These are phyloP conservation scores for Camelus dromedarius DNA, from an alignment of 2,113 vertebrate genomes.

Conservation along the genomic window DNA sequence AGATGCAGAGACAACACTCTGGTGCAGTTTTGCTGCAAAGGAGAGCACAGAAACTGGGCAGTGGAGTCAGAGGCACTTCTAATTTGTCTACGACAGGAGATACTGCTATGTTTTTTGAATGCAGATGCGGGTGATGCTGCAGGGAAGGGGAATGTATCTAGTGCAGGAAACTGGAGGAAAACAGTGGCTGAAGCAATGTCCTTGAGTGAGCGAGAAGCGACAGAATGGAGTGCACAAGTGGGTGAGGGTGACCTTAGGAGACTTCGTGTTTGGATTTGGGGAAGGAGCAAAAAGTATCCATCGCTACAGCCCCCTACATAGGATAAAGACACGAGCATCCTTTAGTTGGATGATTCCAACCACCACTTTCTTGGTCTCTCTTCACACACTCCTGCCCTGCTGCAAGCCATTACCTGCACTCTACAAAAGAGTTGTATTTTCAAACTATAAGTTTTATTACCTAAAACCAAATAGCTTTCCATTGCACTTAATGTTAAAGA, in stretches of 20 bases:
- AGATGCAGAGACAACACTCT: not conserved
- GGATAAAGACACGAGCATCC: not conserved
- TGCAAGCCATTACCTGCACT: not conserved
- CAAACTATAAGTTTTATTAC: not conserved
- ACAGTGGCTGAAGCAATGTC: not conserved
- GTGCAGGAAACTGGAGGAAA: not conserved
- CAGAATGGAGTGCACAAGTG: not conserved
- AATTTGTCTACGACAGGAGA: not conserved
- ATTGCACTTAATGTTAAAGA: not conserved
- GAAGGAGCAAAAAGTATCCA: not conserved
- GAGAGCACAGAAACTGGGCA: not conserved
- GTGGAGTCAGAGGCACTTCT: not conserved
- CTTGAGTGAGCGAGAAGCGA: not conserved
- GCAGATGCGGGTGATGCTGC: not conserved
- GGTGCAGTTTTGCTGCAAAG: not conserved
- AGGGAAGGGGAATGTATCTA: not conserved
- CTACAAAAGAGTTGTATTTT: not conserved
- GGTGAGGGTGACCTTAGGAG: not conserved
- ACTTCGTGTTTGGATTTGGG: not conserved
- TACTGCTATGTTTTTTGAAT: not conserved
- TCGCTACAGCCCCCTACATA: not conserved
- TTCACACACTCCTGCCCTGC: too few relatives aligned
- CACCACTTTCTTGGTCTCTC: not conserved
- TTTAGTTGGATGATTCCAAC: not conserved
- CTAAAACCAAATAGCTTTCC: not conserved